A percentile compares a stretch with the other conserved stretches of the same genome.
Evolutionary conservation across 1,140 invertebrate genomes (phyloP).

Genomic region (Ptiloglossa arizonensis): DNA sequence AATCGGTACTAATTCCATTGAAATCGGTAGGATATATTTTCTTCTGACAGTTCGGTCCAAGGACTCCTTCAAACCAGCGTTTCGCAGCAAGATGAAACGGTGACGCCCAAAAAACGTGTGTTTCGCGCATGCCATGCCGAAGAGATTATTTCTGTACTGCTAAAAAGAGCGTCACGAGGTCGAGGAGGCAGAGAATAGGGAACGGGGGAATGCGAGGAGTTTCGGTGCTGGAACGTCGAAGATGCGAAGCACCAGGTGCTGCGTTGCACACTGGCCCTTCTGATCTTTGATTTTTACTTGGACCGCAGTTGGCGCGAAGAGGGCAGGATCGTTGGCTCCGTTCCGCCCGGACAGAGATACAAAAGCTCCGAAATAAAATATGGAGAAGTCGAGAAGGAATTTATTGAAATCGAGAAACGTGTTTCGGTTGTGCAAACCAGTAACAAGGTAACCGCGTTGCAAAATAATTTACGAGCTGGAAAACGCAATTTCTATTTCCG

Average conservation of each 20-base stretch:
- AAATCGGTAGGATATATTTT: too few species aligned
- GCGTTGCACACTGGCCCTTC: constrained; percentile 42
- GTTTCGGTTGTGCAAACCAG: not conserved
- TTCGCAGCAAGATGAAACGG: not conserved
- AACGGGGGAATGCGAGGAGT: constrained; percentile 41
- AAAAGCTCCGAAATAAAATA: not conserved
- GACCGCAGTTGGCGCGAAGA: not conserved
- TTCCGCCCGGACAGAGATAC: not conserved
- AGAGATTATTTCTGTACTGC: constrained; percentile 57
- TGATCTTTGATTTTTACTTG: constrained; percentile 57
- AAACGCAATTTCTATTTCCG: not conserved
- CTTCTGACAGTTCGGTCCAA: not conserved
- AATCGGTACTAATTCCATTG: too few species aligned
- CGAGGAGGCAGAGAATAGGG: constrained; percentile 17
- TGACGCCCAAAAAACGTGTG: constrained; percentile 17
- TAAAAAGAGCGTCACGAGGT: constrained; percentile 47
- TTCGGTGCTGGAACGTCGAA: constrained; percentile 53
- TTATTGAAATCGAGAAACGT: constrained; percentile 26
- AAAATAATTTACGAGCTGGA: not conserved
- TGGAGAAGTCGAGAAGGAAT: not conserved
- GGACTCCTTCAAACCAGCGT: not conserved
- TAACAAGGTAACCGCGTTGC: not conserved
- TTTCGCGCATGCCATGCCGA: constrained; percentile 29
- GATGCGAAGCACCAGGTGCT: constrained; percentile 60
- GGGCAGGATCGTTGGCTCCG: constrained; percentile 7